Conservation (phyloP, 2,888 invertebrate species). For the Agonopterix arenella region DNA sequence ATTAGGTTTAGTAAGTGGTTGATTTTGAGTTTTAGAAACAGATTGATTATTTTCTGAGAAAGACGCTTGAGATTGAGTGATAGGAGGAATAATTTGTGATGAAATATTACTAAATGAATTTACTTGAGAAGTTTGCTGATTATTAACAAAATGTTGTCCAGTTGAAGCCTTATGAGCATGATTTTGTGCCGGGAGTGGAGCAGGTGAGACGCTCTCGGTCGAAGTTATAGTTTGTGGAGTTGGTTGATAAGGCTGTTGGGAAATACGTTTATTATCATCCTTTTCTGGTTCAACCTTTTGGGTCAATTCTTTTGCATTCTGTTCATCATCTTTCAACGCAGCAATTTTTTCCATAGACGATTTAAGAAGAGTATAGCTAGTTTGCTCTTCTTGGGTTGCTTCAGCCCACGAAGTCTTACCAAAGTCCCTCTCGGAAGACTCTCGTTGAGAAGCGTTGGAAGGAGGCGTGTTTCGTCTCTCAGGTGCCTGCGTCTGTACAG, state of each 20-base stretch:
- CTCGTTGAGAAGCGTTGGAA: constrained; percentile 54
- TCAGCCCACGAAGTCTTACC: constrained; percentile 70
- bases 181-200: constrained; percentile 26
- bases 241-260: constrained; percentile 21
- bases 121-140: constrained; percentile 33
- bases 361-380: constrained; percentile 26
- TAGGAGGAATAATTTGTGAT: constrained; percentile 25
- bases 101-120: constrained; percentile 27
- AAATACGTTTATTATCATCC: constrained; percentile 25
- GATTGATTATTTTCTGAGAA: constrained; percentile 28
- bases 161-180: constrained; percentile 28
- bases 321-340: constrained; percentile 33
- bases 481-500: constrained; percentile 51
- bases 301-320: constrained; percentile 22
- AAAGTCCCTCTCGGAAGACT: constrained; percentile 65
- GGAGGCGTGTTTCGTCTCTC: constrained; percentile 69
- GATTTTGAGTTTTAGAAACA: constrained; percentile 23
- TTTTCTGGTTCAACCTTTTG: constrained; percentile 21
- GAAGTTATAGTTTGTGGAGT: constrained; percentile 14
- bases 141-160: constrained; percentile 30
- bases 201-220: constrained; percentile 15
- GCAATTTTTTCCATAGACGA: constrained; percentile 32
- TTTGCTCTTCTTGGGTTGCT: constrained; percentile 55
- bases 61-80: constrained; percentile 26
- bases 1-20: constrained; percentile 28